phyloP scores from a whole-genome alignment of 2,113 vertebrate genomes.

The Odontophorus gujanensis region DNA sequence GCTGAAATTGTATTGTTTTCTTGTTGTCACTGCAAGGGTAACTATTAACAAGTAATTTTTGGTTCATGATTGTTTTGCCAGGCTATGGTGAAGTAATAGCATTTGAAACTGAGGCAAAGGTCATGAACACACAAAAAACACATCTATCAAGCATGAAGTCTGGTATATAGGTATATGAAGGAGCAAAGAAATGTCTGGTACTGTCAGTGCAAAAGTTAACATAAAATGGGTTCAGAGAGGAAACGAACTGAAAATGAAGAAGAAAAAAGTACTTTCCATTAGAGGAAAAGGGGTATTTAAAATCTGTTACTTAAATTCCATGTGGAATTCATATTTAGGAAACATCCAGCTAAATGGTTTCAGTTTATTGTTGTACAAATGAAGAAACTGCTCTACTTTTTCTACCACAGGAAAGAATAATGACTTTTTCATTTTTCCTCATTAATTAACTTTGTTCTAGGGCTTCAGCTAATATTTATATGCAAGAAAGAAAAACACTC shows the following conservation, averaged over 20 bases:
- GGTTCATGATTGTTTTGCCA: slow-evolving; percentile 41
- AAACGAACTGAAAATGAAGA: slow-evolving; percentile 53
- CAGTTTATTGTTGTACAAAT: slow-evolving; percentile 40
- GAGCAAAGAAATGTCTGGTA: slow-evolving; percentile 51
- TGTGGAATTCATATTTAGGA: neutral
- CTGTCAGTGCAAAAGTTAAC: slow-evolving; percentile 65
- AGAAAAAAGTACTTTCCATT: slow-evolving; percentile 45
- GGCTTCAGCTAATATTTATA: slow-evolving; percentile 52
- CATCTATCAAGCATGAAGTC: slow-evolving; percentile 52
- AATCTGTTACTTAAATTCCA: slow-evolving; percentile 45
- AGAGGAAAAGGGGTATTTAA: slow-evolving; percentile 41
- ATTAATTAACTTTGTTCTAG: slow-evolving; percentile 20
- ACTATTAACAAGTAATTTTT: neutral
- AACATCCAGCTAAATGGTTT: slow-evolving; percentile 30
- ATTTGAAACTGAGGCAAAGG: slow-evolving; percentile 47
- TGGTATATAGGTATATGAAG: slow-evolving; percentile 47
- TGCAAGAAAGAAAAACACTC: slow-evolving; percentile 28
- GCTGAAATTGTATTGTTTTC: neutral
- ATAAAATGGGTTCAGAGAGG: slow-evolving; percentile 61
- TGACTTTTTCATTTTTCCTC: neutral
- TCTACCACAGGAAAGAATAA: slow-evolving; percentile 13
- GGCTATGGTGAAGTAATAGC: neutral
- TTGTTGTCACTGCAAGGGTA: neutral
- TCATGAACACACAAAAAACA: slow-evolving; percentile 64
- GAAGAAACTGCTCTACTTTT: slow-evolving; percentile 16